Base-by-base conservation (phyloP, 1,140 invertebrate species). In the Aleiodes sp. region DNA sequence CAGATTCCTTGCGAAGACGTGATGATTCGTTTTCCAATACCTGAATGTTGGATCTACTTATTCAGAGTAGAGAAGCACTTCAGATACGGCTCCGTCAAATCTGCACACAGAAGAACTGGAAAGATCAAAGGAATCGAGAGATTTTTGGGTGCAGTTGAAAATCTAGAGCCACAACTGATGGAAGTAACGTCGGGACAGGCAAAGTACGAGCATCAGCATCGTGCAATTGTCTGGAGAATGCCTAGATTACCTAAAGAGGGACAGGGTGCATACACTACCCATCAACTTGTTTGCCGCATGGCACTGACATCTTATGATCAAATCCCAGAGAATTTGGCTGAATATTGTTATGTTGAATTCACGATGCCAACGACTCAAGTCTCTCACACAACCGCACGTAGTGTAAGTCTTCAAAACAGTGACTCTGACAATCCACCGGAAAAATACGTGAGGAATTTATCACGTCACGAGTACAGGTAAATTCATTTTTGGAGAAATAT, bases 11-110 rank as follows among this genome's bases (percentile, higher is more conserved):
- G 97, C 86, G 96, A 99, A 87, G 97, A 99, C 86, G 97, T 99
- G 41, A 93, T 95, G 79, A 94, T 99, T 37, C 89, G 96, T 64
- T 98, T 99, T 83, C 97, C 98, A 4, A 96, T 99, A 73, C 98
- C 98, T 24, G 98, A 99, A 87, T 95, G 94, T 78, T 99, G 98
- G 98, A 97, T 99, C 76, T 99, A 99, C 85, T 88, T 99, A 77
- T 99, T 99, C 86, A 90, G 98, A 70, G 96, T 98, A 16, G 98
- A 99, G 84, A 98, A 99, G 80, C 95, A 98, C 84, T 99, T 99
- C 87, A 90, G 97, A 78, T 99, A 99, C 84, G 98, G 98, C n/a
- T 98, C 97, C 3, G 94, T 99, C 0, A 99, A 99, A 86, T 97
- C 97, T 0, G 94, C 97, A 16, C 95, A 97, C 76, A 88, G 97